phyloP scores from a whole-genome alignment of 2,797 vertebrate genomes.

The Hoplostethus mediterraneus region DNA sequence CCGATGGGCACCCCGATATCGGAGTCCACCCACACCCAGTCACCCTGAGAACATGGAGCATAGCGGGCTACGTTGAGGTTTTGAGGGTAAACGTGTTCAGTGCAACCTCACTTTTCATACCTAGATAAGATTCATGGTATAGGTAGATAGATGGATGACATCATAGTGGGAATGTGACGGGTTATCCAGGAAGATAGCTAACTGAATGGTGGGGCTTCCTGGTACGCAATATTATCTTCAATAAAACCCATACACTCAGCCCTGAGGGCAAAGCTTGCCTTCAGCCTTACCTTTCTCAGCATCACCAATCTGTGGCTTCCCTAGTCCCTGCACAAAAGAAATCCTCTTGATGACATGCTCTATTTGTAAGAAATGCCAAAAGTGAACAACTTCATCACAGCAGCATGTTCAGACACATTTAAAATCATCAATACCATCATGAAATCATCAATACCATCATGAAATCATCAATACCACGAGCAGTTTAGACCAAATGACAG shows the following conservation, averaged over 20 bases:
- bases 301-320: slow-evolving; percentile 50
- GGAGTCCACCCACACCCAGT: slow-evolving; percentile 92
- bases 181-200: background rate
- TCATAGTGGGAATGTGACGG: background rate
- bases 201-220: background rate
- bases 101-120: background rate
- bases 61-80: background rate
- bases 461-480: background rate
- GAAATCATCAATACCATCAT: background rate
- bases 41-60: slow-evolving; percentile 83
- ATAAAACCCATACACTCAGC: slow-evolving; percentile 1
- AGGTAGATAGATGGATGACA: no score
- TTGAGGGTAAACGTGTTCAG: background rate
- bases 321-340: slow-evolving; percentile 42
- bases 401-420: no score
- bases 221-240: background rate
- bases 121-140: no score
- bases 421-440: background rate
- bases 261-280: background rate
- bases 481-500: background rate
- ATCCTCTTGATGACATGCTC: slow-evolving; percentile 6
- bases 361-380: background rate
- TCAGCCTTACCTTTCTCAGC: slow-evolving; percentile 74
- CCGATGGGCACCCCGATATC: slow-evolving; percentile 87
- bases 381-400: background rate